Evolutionary conservation across 2,888 invertebrate species (phyloP).

Genomic region (Branchinecta sandiegonensis): DNA sequence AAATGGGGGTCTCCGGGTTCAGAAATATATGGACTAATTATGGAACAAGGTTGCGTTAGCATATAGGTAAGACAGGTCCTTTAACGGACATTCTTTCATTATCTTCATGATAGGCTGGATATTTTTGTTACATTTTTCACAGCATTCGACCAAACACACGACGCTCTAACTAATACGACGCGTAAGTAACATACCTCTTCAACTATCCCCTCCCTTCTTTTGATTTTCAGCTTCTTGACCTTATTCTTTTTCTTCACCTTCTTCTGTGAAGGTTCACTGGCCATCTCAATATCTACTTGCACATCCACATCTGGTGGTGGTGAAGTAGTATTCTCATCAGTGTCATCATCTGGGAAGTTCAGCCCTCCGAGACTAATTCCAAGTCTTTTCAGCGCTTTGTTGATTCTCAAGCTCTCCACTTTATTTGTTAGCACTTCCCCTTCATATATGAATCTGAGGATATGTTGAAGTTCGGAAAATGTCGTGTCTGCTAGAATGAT

Average conservation of each 20-base stretch:
- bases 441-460: conserved; percentile 5
- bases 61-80: too few species aligned
- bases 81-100: too few species aligned
- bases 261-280: background rate
- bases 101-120: too few species aligned
- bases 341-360: background rate
- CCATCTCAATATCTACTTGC: conserved; percentile 1
- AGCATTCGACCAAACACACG: too few species aligned
- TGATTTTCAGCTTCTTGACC: conserved; percentile 11
- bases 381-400: background rate
- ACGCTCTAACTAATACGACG: too few species aligned
- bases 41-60: too few species aligned
- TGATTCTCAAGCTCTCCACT: background rate
- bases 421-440: conserved; percentile 4
- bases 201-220: background rate
- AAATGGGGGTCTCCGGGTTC: too few species aligned
- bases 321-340: too few species aligned
- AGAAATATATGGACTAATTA: too few species aligned
- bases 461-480: background rate
- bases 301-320: too few species aligned
- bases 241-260: background rate
- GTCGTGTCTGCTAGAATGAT: background rate
- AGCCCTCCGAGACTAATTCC: background rate
- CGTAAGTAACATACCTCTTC: background rate
- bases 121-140: too few species aligned